These are phyloP conservation scores for Hydrolagus affinis DNA, from an alignment of 2,113 vertebrate genomes.

Conservation along the genomic window DNA sequence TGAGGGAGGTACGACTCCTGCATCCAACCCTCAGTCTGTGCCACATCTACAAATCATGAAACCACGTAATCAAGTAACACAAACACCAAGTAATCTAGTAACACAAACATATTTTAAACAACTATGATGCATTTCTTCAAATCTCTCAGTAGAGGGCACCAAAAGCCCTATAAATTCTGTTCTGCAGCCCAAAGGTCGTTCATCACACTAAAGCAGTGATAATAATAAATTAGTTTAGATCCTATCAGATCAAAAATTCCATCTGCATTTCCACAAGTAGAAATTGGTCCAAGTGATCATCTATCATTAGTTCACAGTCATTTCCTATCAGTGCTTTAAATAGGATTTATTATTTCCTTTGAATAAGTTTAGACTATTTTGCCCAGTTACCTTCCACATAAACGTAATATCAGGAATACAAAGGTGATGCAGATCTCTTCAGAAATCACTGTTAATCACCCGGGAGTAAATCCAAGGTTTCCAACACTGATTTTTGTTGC, in stretches of 20 bases:
- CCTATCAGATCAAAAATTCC: neutral
- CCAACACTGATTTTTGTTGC: neutral
- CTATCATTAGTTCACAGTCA: neutral
- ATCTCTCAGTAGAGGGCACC: constrained; percentile 19
- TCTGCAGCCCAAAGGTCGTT: neutral
- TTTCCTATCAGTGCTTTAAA: neutral
- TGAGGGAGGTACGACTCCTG: neutral
- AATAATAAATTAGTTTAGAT: neutral
- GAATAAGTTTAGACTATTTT: neutral
- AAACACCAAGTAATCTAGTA: neutral
- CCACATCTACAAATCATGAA: too few species aligned
- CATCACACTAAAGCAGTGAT: neutral
- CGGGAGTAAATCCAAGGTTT: neutral
- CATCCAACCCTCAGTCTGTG: neutral
- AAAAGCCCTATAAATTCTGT: constrained; percentile 16
- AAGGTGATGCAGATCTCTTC: neutral
- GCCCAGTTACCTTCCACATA: neutral
- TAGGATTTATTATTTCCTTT: neutral
- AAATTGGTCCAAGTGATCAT: neutral
- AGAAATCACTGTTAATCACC: neutral
- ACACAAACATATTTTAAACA: neutral
- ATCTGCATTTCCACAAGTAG: neutral
- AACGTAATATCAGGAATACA: neutral
- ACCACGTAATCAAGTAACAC: too few species aligned
- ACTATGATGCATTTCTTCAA: neutral